Base-by-base conservation (phyloP, 2,113 vertebrate species). In the Sterrhoptilus dennistouni region DNA sequence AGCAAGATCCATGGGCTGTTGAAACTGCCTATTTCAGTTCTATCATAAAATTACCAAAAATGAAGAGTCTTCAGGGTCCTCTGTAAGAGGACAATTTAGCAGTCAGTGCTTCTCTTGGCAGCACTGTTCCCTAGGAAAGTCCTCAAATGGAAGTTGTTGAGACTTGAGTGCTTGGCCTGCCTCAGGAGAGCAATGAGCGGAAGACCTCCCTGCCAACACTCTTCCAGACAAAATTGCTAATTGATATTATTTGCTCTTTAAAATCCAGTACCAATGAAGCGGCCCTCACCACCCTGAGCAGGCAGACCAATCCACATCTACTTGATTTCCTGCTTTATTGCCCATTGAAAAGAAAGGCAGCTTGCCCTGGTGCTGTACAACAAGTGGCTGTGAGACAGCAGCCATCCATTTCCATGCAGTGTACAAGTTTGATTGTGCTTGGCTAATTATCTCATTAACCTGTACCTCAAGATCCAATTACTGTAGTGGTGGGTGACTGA, bases 401-500 rank as follows among this genome's bases (percentile, higher is more conserved):
- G 77, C 50, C 95, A 97, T 97, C 96, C 90, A 97, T 98, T 98
- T 98, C 95, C 90, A 96, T 60, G 12, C 63, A 89, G 86, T 5
- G 2, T 87, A 96, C 90, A 95, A 95, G 96, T 97, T 95, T 93
- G 97, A 98, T 97, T 94, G 82, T 94, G 42, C 97, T 97, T 98
- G 96, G 89, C 95, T 98, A 97, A 98, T 98, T 98, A 97, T 94
- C 96, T 97, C 96, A 97, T 98, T 98, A 98, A 98, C 97, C 97
- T 98, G 94, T 95, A 96, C 96, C 96, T 97, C 96, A 97, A 97
- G 96, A 98, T 96, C 92, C 42, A 65, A 97, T 98, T 98, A 96
- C 63, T 97, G 89, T 95, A 97, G 92, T 96, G 97, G 93, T 97
- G 90, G 87, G 94, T 97, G 97, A 95, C 93, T 97, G 96, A 96